Base-by-base conservation (phyloP, 2,888 invertebrate genomes). In the Mythimna pallens region DNA sequence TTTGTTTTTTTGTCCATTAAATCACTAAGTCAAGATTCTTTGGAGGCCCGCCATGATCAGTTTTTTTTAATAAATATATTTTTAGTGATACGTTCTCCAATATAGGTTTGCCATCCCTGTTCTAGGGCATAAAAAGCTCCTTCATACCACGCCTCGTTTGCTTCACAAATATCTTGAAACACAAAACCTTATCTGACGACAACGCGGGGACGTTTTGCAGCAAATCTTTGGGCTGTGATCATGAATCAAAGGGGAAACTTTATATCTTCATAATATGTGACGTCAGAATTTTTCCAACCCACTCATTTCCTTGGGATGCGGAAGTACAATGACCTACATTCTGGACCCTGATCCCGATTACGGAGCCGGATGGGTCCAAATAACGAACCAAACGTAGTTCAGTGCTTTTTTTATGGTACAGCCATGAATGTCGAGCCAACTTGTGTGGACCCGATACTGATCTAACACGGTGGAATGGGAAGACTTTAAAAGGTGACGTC, bases 311-410 rank as follows among this genome's bases (percentile, higher is more conserved):
- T 72, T 76, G 71, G 65, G 75, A 68, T 65, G 58, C 52, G 76
- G 73, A 70, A 78, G 73, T 69, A 74, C 67, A 63, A 73, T 86
- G 79, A 79, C 86, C 84, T 76, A 81, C 65, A 81, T 86, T 78
- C 58, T 73, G 70, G 70, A 66, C 70, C 70, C 62, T 62, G 66
- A 85, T 73, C 74, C 73, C 74, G 83, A 75, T 81, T 81, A 81
- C 22, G 70, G 62, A 10, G 58, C 65, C 76, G 73, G 65, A 73
- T 70, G 71, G 81, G 58, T 73, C 63, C 63, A 57, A 79, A 70
- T 83, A 83, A 84, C 64, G 57, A 73, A 68, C 76, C 70, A 20
- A 70, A 85, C 71, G 62, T 73, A 70, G 65, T 75, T 67, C 43
- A 52, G 55, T 78, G 71, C 47, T 65, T 77, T 77, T 81, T 83